phyloP scores from a whole-genome alignment of 2,113 vertebrate species.

The Epinephelus moara region DNA sequence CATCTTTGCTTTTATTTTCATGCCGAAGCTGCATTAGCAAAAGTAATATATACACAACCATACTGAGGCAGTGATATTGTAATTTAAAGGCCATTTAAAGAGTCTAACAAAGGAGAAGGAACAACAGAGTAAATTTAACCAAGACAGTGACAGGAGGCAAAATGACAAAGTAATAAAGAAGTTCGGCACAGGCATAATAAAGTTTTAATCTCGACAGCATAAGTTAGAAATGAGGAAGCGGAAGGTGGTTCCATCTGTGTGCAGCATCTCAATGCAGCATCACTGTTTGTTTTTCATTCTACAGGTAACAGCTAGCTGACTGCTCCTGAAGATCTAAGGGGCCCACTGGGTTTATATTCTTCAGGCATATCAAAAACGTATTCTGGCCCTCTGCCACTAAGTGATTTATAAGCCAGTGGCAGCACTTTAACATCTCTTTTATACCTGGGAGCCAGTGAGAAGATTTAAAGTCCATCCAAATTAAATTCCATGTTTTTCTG shows the following conservation, averaged over 20 bases:
- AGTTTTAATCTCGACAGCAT: not conserved
- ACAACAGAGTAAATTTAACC: too few relatives aligned
- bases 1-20: too few relatives aligned
- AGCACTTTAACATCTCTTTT: slow-evolving; percentile 2
- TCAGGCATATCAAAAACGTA: slow-evolving; percentile 13
- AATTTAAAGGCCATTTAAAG: not conserved
- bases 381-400: slow-evolving; percentile 2
- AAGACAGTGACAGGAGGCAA: too few relatives aligned
- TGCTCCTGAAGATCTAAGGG: not conserved
- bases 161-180: not conserved
- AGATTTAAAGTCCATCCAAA: slow-evolving; percentile 3
- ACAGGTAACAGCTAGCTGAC: not conserved
- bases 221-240: not conserved
- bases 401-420: slow-evolving; percentile 15
- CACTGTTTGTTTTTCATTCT: not conserved
- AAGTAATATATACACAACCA: too few relatives aligned
- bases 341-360: not conserved
- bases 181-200: not conserved
- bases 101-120: not conserved
- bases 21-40: too few relatives aligned
- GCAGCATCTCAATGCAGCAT: not conserved
- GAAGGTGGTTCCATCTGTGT: not conserved
- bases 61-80: not conserved
- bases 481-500: not conserved
- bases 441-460: not conserved